Conservation (phyloP, 2,797 vertebrate genomes). For the Liparis tanakae region DNA sequence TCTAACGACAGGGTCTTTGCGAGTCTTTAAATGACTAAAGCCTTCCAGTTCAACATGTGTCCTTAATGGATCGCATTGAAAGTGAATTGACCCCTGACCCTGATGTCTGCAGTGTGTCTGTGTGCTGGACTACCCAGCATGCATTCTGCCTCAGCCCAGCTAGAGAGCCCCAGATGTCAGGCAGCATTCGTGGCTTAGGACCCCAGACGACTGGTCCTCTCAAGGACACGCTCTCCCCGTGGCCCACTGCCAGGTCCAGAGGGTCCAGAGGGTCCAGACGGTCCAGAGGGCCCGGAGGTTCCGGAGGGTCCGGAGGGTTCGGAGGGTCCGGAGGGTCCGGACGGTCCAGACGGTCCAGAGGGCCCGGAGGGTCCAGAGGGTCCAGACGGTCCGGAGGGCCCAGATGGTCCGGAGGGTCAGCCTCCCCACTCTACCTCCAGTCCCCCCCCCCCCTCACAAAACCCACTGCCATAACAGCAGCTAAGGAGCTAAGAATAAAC, state of each 20-base stretch:
- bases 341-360: conserved; percentile 47
- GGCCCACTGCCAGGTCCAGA: conserved; percentile 64
- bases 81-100: conserved; percentile 67
- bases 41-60: conserved; percentile 32
- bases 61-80: conserved; percentile 64
- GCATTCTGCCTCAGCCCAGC: conserved; percentile 70
- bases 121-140: conserved; percentile 70
- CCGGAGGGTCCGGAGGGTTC: conserved; percentile 54
- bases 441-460: conserved; percentile 42
- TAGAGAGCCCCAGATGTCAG: conserved; percentile 76
- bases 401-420: conserved; percentile 59
- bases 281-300: conserved; percentile 35
- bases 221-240: conserved; percentile 60
- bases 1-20: conserved; percentile 14
- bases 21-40: conserved; percentile 27
- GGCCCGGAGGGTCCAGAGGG: conserved; percentile 56
- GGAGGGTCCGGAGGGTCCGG: conserved; percentile 61
- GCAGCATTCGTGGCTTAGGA: conserved; percentile 72
- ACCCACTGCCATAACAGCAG: conserved; percentile 64
- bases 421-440: conserved; percentile 47
- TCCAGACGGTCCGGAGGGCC: conserved; percentile 51
- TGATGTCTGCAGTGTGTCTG: conserved; percentile 64
- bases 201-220: conserved; percentile 65
- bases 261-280: conserved; percentile 68
- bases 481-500: conserved; percentile 73